Evolutionary conservation across 2,113 vertebrate species (phyloP).

Genomic region (Hoplias malabaricus): DNA sequence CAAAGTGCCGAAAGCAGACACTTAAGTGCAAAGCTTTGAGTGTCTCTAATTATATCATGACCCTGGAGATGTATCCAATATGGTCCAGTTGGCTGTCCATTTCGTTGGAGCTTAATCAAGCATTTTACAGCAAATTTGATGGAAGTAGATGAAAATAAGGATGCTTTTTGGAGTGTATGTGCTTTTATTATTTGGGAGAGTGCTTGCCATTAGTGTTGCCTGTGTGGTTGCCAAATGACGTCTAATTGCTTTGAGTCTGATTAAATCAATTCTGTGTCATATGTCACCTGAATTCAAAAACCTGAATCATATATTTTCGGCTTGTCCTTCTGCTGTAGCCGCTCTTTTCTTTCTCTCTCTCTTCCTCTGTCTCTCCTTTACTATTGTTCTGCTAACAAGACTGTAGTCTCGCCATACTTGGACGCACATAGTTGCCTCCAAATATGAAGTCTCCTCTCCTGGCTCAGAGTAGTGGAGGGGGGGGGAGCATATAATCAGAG

Average conservation of each 20-base stretch:
- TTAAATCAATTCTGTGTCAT: background rate
- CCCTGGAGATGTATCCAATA: background rate
- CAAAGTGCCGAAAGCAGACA: background rate
- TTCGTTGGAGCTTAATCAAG: background rate
- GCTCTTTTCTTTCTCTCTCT: background rate
- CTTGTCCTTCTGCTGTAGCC: background rate
- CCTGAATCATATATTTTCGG: background rate
- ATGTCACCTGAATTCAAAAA: background rate
- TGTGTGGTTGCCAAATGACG: background rate
- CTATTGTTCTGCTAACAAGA: conserved; percentile 30
- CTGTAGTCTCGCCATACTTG: conserved; percentile 46
- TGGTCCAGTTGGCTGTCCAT: background rate
- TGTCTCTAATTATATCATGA: background rate
- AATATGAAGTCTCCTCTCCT: conserved; percentile 51
- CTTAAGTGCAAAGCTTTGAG: background rate
- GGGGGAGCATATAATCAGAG: conserved; percentile 48
- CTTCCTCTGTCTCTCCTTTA: background rate
- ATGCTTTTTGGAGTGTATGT: background rate
- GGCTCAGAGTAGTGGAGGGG: conserved; percentile 31
- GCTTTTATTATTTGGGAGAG: background rate
- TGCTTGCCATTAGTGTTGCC: background rate
- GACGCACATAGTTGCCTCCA: conserved; percentile 51
- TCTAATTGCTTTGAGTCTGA: background rate
- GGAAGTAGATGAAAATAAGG: background rate
- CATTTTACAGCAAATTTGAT: background rate